Evolutionary conservation across 2,888 invertebrate genomes (phyloP).

Genomic region (Eupithecia inturbata): DNA sequence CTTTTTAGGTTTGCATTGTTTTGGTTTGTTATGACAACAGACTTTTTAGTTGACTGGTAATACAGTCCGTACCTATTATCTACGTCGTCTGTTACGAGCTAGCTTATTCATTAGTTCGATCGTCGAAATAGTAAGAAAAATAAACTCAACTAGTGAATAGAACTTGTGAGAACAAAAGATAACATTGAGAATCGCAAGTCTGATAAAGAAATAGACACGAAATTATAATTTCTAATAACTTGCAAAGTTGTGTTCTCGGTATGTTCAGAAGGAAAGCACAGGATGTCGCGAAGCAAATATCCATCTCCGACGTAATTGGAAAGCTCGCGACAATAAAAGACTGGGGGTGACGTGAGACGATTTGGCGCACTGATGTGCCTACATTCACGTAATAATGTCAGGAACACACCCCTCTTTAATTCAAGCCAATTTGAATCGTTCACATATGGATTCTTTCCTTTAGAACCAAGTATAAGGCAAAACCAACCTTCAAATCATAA

Average conservation of each 20-base stretch:
- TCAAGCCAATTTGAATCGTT: conserved; percentile 48
- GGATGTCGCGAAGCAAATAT: conserved; percentile 53
- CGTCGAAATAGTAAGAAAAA: too few species aligned
- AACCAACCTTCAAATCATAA: not conserved
- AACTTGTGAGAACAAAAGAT: too few species aligned
- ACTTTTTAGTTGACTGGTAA: not conserved
- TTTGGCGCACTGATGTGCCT: conserved; percentile 55
- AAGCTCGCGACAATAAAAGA: conserved; percentile 71
- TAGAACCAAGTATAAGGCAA: not conserved
- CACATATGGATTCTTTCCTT: conserved; percentile 29
- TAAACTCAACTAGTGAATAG: too few species aligned
- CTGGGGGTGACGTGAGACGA: conserved; percentile 62
- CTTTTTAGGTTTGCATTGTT: not conserved
- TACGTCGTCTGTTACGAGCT: not conserved
- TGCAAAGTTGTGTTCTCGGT: conserved; percentile 9
- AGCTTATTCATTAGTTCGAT: too few species aligned
- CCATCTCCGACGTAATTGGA: conserved; percentile 71
- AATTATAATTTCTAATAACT: not conserved
- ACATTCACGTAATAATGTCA: conserved; percentile 49
- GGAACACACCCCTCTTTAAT: conserved; percentile 48
- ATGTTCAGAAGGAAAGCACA: conserved; percentile 21
- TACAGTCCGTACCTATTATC: not conserved
- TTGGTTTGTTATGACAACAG: not conserved
- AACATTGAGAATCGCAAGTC: too few species aligned
- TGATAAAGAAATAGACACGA: not conserved